Percentiles rank a stretch among this genome's conserved stretches.
These are phyloP conservation scores for Cephus rjabovi DNA, from an alignment of 2,888 invertebrate genomes.

Conservation along the genomic window DNA sequence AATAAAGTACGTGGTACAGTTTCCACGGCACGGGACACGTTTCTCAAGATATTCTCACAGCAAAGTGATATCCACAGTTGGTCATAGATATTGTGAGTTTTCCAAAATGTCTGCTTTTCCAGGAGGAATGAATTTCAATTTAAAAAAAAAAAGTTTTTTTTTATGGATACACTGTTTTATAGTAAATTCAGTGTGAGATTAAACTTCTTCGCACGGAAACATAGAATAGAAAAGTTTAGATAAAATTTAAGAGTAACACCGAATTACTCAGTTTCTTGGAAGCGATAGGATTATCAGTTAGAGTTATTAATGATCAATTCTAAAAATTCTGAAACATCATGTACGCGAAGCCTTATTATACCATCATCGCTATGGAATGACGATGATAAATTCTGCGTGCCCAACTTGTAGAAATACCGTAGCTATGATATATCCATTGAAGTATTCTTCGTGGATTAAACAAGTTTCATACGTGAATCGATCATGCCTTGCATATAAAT, in stretches of 20 bases:
- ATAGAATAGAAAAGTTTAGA: neutral
- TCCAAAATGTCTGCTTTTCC: constrained; percentile 15
- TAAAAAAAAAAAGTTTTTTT: neutral
- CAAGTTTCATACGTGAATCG: neutral
- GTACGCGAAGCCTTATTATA: neutral
- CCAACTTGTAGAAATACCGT: neutral
- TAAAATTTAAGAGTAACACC: neutral
- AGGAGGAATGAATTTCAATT: constrained; percentile 3
- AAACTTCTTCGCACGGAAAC: neutral
- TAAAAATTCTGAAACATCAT: neutral
- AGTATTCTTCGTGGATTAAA: neutral
- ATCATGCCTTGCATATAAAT: neutral
- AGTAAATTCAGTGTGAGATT: neutral
- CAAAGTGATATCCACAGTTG: neutral
- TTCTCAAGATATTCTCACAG: constrained; percentile 28
- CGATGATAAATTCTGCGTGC: neutral
- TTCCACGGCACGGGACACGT: constrained; percentile 36
- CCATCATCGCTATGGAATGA: neutral
- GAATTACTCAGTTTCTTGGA: neutral
- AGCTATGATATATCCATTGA: neutral
- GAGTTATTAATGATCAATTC: neutral
- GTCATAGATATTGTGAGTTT: constrained; percentile 1
- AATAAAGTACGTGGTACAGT: constrained; percentile 36
- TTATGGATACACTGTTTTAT: neutral
- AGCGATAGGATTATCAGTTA: neutral